Conservation (phyloP, 2,888 invertebrate genomes). For the Drosophila paranaensis region DNA sequence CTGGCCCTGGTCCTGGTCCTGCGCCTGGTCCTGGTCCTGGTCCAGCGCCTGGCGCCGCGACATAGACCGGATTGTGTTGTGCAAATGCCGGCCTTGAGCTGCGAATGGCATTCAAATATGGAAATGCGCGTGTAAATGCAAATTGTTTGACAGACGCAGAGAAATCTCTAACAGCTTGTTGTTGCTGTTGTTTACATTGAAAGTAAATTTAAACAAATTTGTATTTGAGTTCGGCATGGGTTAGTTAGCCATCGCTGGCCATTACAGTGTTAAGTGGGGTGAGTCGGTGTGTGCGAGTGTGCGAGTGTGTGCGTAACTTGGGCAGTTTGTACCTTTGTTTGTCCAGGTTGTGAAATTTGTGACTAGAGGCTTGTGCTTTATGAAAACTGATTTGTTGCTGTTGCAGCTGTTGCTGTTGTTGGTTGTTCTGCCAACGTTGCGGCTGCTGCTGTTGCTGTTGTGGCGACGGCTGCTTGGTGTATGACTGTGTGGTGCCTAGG, state of each 20-base stretch:
- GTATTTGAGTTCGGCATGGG: neutral
- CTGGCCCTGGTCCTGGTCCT: conserved; percentile 28
- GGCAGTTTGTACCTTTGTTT: conserved; percentile 81
- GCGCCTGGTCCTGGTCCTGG: conserved; percentile 1
- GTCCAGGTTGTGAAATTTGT: conserved; percentile 81
- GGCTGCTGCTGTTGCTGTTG: conserved; percentile 52
- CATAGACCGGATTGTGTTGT: conserved; percentile 78
- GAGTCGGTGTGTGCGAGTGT: conserved; percentile 7
- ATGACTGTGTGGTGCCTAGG: conserved; percentile 84
- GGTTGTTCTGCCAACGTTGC: conserved; percentile 63
- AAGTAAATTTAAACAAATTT: conserved; percentile 29
- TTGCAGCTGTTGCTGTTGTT: conserved; percentile 57
- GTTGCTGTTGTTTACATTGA: conserved; percentile 15
- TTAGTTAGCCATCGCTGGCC: conserved; percentile 15
- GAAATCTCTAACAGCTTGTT: conserved; percentile 18
- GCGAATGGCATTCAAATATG: conserved; percentile 27
- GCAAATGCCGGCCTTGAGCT: conserved; percentile 64
- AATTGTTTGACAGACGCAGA: conserved; percentile 10
- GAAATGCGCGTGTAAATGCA: conserved; percentile 23
- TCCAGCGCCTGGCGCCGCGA: conserved; percentile 30
- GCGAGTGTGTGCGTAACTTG: conserved; percentile 27
- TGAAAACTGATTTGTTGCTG: conserved; percentile 64
- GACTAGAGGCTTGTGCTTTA: conserved; percentile 82
- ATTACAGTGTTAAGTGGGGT: conserved; percentile 25
- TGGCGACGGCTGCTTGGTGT: conserved; percentile 59